Evolutionary conservation across 2,797 vertebrate genomes (phyloP).

Genomic region (Rhinichthys osculus): DNA sequence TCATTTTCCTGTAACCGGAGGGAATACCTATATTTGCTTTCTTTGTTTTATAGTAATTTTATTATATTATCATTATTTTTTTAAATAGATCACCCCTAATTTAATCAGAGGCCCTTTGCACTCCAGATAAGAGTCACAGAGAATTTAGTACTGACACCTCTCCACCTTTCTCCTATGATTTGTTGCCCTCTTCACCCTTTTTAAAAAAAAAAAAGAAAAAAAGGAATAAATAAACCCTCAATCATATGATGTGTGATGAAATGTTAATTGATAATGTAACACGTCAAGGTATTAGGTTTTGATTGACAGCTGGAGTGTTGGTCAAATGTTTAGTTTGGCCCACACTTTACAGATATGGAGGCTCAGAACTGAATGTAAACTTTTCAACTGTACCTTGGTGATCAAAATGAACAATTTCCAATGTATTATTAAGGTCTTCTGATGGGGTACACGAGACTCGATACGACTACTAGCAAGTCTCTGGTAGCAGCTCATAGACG

Average conservation of each 20-base stretch:
- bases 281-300: slow-evolving; percentile 45
- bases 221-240: background rate
- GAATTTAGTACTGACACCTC: slow-evolving; percentile 39
- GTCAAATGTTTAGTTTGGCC: slow-evolving; percentile 20
- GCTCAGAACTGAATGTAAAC: slow-evolving; percentile 76
- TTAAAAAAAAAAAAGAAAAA: slow-evolving; percentile 1
- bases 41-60: slow-evolving; percentile 44
- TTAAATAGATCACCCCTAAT: slow-evolving; percentile 13
- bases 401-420: slow-evolving; percentile 60
- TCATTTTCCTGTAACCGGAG: slow-evolving; percentile 1
- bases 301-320: slow-evolving; percentile 34
- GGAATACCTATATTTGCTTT: slow-evolving; percentile 11
- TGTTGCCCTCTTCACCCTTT: slow-evolving; percentile 28
- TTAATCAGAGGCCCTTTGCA: slow-evolving; percentile 44
- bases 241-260: slow-evolving; percentile 23
- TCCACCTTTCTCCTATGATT: slow-evolving; percentile 37
- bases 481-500: slow-evolving; percentile 74
- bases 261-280: slow-evolving; percentile 27
- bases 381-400: slow-evolving; percentile 63
- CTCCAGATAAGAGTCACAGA: slow-evolving; percentile 38
- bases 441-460: slow-evolving; percentile 50
- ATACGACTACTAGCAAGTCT: slow-evolving; percentile 63
- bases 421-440: slow-evolving; percentile 60
- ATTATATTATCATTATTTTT: background rate
- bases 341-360: slow-evolving; percentile 54